Evolutionary conservation across 2,113 vertebrate genomes (phyloP).

Genomic region (Pluvialis apricaria): DNA sequence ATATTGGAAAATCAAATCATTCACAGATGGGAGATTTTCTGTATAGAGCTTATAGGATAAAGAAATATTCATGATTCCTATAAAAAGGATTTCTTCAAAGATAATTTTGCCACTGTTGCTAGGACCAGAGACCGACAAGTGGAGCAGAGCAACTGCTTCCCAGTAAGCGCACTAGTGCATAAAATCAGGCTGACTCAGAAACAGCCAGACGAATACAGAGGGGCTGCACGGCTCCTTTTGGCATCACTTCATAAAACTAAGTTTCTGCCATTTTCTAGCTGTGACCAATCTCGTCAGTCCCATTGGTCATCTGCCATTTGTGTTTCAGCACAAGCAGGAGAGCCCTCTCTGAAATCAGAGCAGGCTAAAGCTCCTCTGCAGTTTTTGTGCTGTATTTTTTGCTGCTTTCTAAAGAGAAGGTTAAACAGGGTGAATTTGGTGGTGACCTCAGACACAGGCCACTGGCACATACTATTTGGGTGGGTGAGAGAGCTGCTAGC

Average conservation of each 20-base stretch:
- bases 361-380: neutral
- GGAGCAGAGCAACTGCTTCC: neutral
- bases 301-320: neutral
- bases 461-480: neutral
- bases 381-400: neutral
- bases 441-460: neutral
- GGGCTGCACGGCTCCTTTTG: neutral
- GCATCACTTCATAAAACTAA: neutral
- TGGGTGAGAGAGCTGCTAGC: neutral
- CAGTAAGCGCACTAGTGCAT: neutral
- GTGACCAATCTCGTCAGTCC: neutral
- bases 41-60: neutral
- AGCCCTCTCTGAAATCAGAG: neutral
- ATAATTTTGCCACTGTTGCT: conserved; percentile 48
- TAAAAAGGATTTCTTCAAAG: conserved; percentile 38
- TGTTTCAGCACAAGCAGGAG: neutral
- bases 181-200: neutral
- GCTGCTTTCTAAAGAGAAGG: neutral
- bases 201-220: neutral
- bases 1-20: conserved; percentile 50
- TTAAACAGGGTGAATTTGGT: neutral
- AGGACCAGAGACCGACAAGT: neutral
- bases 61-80: conserved; percentile 32
- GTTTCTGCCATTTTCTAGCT: neutral
- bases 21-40: conserved; percentile 42